Evolutionary conservation across 1,140 invertebrate species (phyloP).

Genomic region (Drosophila mojavensis): DNA sequence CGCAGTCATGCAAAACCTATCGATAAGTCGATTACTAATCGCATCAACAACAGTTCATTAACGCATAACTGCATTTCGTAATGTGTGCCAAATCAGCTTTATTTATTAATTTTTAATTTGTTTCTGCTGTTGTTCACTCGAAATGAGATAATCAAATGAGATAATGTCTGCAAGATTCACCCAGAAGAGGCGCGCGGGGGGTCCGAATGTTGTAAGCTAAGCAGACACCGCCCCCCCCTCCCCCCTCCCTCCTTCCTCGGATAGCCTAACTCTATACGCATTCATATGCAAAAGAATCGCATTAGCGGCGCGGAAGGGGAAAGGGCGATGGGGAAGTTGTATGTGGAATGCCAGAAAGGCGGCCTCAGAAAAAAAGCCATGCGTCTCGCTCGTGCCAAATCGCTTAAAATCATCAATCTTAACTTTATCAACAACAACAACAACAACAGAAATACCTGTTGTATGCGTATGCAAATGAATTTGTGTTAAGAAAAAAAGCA

Average conservation of each 20-base stretch:
- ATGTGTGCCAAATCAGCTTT: constrained; percentile 7
- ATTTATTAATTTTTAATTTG: background rate
- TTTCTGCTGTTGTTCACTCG: background rate
- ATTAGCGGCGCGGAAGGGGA: background rate
- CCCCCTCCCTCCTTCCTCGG: no score
- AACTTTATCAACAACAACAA: constrained; percentile 20
- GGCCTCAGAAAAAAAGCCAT: constrained; percentile 22
- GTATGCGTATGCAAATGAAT: constrained; percentile 42
- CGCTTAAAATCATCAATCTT: constrained; percentile 49
- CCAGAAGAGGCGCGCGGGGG: background rate
- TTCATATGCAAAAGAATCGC: constrained; percentile 20
- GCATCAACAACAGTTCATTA: background rate
- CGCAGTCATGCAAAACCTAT: constrained; percentile 27
- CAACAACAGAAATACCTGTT: constrained; percentile 26
- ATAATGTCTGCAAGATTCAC: constrained; percentile 5
- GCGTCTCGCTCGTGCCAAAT: constrained; percentile 47
- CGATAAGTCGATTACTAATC: constrained; percentile 18
- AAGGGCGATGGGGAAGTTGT: background rate
- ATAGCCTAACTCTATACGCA: background rate
- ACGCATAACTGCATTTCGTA: constrained; percentile 20
- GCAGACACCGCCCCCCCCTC: no score
- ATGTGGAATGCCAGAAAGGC: constrained; percentile 21
- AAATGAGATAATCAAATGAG: constrained; percentile 22
- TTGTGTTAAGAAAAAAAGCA: constrained; percentile 2
- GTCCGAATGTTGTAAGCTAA: background rate